Evolutionary conservation across 2,797 vertebrate genomes (phyloP), one percentile per base, ranked within the genome.

Genomic region (Gymnothorax reevesii): DNA sequence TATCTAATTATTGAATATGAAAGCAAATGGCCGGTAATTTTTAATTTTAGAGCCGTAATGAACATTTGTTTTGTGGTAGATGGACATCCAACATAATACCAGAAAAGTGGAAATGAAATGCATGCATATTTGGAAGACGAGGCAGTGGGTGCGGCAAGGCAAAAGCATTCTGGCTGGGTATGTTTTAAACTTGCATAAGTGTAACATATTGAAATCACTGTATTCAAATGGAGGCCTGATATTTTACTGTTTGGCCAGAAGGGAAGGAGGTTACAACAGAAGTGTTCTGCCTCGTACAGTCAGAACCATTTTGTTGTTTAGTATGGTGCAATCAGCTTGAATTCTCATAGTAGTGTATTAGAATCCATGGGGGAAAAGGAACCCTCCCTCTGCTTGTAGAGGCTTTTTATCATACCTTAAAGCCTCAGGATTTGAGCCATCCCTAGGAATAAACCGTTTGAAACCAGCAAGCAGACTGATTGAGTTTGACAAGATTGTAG

Each of bases 151-250:
- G 33, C 33, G 73, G 73, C 15, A 17, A 17, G 20, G 73, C 8
- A 17, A 8, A 77, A 17, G 33, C 0, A 5, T 7, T 33, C 33
- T 2, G 13, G 52, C 42, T 49, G 42, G 13, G 73, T 42, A 77
- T 49, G 73, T 17, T 49, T 52, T n/a, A 77, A 77, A 77, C 73
- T 10, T 15, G 33, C 33, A 42, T 52, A 17, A 52, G 12, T 15
- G 73, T 42, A 52, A 49, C 73, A 77, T 77, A 7, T 49, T 7
- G 13, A 0, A 9, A 17, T 20, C 13, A 52, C 33, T 52, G 52
- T 77, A 77, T 77, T 77, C 73, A 77, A 77, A 77, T 17, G 20
- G 12, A 6, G 42, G 52, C 73, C 73, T 77, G 73, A 49, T 77
- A 52, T 77, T 49, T 22, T 20, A 49, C 27, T 42, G 13, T 52